Evolutionary conservation across 1,140 invertebrate species (phyloP).

Genomic region (Bombus cullumanus): DNA sequence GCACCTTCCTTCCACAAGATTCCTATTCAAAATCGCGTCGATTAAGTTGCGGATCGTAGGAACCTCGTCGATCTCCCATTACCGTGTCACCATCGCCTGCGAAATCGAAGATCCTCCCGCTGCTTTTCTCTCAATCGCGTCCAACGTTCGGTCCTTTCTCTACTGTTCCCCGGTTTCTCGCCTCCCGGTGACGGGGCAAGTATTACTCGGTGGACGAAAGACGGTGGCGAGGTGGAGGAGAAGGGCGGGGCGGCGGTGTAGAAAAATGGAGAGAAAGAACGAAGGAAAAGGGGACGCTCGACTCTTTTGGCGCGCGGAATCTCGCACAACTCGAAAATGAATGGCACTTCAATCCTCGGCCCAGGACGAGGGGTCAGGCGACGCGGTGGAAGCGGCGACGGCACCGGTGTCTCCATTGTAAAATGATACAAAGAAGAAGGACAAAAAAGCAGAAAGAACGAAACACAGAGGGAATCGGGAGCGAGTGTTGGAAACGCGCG

Average conservation of each 20-base stretch:
- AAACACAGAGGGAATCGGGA: constrained; percentile 16
- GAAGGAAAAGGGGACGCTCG: constrained; percentile 33
- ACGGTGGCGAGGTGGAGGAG: neutral
- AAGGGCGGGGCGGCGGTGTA: neutral
- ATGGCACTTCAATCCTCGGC: constrained; percentile 61
- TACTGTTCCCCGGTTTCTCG: neutral
- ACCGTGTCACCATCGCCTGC: neutral
- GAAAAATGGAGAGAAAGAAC: neutral
- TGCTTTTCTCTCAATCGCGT: neutral
- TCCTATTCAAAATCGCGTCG: neutral
- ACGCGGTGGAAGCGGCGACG: constrained; percentile 26
- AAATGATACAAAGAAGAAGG: constrained; percentile 71
- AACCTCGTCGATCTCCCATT: neutral
- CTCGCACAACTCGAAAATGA: constrained; percentile 64
- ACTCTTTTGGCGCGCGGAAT: constrained; percentile 34
- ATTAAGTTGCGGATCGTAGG: neutral
- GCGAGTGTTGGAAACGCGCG: constrained; percentile 11
- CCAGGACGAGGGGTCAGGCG: constrained; percentile 45
- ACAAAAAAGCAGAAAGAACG: constrained; percentile 20
- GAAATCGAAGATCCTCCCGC: neutral
- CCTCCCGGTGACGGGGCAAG: constrained; percentile 14
- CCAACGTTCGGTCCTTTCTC: neutral
- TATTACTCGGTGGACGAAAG: constrained; percentile 16
- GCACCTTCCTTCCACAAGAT: neutral
- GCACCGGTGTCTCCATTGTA: constrained; percentile 66